A percentile compares a stretch with the other conserved stretches of the same genome.
These are phyloP conservation scores for Sphenopsis melanotis DNA, from an alignment of 2,797 vertebrate species.

Conservation along the genomic window DNA sequence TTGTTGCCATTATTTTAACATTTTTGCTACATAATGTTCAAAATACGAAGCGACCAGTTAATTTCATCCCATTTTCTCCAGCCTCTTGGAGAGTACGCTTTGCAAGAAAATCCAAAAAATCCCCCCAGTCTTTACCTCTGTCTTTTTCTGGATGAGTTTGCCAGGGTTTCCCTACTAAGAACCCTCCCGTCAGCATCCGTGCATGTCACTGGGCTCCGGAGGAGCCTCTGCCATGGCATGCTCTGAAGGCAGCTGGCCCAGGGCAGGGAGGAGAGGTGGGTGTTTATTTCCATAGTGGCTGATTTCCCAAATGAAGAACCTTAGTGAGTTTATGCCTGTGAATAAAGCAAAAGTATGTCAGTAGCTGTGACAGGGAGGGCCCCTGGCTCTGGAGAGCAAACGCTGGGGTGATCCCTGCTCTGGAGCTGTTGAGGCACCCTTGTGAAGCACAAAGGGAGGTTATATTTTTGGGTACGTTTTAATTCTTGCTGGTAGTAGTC, in stretches of 20 bases:
- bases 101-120: background rate
- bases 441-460: slow-evolving; percentile 25
- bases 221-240: background rate
- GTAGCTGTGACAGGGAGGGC: background rate
- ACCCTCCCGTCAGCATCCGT: background rate
- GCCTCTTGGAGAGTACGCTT: accelerated
- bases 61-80: background rate
- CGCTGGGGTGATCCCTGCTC: background rate
- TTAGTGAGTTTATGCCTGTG: background rate
- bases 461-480: slow-evolving; percentile 48
- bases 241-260: background rate
- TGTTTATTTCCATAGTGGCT: background rate
- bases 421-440: background rate
- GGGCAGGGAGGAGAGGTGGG: background rate
- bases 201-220: accelerated
- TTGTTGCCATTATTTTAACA: background rate
- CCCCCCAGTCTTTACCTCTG: background rate
- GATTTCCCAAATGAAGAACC: background rate
- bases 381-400: background rate
- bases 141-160: background rate
- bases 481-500: slow-evolving; percentile 69
- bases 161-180: background rate
- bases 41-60: background rate
- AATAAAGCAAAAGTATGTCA: background rate
- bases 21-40: background rate